Base-by-base conservation (phyloP, 2,888 invertebrate genomes). In the Unio pictorum region DNA sequence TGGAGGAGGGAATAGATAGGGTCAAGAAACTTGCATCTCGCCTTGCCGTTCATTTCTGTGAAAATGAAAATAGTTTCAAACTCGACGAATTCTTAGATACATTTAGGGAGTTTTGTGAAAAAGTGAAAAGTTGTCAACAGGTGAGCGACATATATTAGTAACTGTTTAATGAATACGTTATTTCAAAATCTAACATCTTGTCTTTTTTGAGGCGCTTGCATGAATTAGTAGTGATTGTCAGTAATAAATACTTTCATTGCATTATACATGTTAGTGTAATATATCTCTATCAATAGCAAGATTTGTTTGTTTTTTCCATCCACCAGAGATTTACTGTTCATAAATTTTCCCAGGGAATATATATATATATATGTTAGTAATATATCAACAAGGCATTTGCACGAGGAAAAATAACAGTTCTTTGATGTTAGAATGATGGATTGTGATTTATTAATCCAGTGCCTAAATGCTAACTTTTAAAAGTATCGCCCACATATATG, bases 71-170 rank as follows among this genome's bases (percentile, higher is more conserved):
- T 67, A 93, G 94, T 0, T 98, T 98, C 89, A 96, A 96, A 89
- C 91, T 98, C 57, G 97, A 98, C 88, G 98, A 98, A 89, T 97
- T 97, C 87, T 96, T 97, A 86, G 94, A 95, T 90, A 94, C 96
- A 79, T 94, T 98, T 87, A 94, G 95, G 83, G 93, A 93, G 66
- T 97, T 98, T 92, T 96, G 96, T 89, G 93, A 93, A 64, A 90
- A 90, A 73, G 87, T 91, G 26, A 86, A 89, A 68, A 79, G 84
- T 28, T 91, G 90, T 54, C 83, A 86, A 66, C 88, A 89, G 84
- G 90, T 90, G 76, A 79, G 80, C 20, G 18, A n/a, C 55, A 15
- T 55, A 17, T 54, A 15, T 61, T 64, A n/a, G 6, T 45, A 11
- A n/a, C n/a, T 34, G 15, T 62, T 34, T 18, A n/a, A 8, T 62